A percentile compares a stretch with the other conserved stretches of the same genome.
These are phyloP conservation scores for Polydrusus pterygomalis DNA, from an alignment of 2,888 invertebrate species.

Conservation along the genomic window DNA sequence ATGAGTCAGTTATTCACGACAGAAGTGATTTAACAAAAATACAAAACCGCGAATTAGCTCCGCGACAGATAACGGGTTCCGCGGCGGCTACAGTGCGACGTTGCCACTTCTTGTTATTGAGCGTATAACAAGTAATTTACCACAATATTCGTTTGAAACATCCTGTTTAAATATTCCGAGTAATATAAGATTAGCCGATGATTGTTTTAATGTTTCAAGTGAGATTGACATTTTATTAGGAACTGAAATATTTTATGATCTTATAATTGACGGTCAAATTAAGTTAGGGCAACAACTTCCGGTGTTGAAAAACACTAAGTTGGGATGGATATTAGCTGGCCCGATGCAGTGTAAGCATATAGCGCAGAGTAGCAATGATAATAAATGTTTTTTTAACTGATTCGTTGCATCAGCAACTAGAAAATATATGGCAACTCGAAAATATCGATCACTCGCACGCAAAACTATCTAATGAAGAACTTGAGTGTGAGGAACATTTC, in stretches of 20 bases:
- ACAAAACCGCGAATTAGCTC: conserved; percentile 23
- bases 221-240: conserved; percentile 37
- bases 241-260: conserved; percentile 12
- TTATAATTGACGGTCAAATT: too few species aligned
- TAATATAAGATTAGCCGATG: conserved; percentile 31
- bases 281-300: too few species aligned
- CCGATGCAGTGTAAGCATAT: too few species aligned
- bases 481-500: conserved; percentile 31
- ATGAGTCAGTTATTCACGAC: conserved; percentile 38
- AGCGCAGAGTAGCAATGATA: too few species aligned
- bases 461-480: too few species aligned
- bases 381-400: too few species aligned
- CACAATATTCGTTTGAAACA: conserved; percentile 22
- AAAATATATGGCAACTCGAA: too few species aligned
- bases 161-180: conserved; percentile 14
- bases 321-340: too few species aligned
- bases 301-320: too few species aligned
- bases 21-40: conserved; percentile 27
- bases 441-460: too few species aligned
- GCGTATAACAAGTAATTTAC: conserved; percentile 25
- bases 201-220: conserved; percentile 4
- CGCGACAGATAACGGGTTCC: too few species aligned
- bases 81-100: background rate
- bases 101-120: conserved; percentile 26
- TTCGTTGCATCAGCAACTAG: too few species aligned